Base-by-base conservation (phyloP, 2,113 vertebrate genomes). In the Rissa tridactyla region DNA sequence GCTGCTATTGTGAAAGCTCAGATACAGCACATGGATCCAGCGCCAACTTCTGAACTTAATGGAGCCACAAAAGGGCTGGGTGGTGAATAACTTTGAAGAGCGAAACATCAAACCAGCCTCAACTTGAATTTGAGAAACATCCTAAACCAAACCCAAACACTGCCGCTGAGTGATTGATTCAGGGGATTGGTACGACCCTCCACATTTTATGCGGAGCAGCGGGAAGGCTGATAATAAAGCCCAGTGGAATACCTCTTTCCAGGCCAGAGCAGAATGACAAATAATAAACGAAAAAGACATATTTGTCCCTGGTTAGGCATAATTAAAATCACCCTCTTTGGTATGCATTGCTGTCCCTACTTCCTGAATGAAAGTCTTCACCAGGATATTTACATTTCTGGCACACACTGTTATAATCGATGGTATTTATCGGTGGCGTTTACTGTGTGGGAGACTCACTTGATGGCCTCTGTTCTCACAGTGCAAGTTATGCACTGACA, bases 141-240 rank as follows among this genome's bases (percentile, higher is more conserved):
- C 95, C 96, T 94, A 94, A 96, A 96, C 86, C 93, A 96, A 97
- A 97, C 88, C 87, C 92, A 97, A 97, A 93, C 88, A 96, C 79
- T 88, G 87, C 80, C 71, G 92, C 77, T 49, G 76, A 94, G 75
- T 49, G 89, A 72, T 88, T 92, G 94, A 94, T 95, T 96, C 97
- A 97, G 82, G 95, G 77, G 72, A 46, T 69, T 86, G 95, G 49
- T 96, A 93, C 52, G 49, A 97, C 96, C 97, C 96, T 97, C 95
- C 93, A 60, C 82, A 75, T 80, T 68, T 70, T 27, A 8, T 85
- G 91, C 6, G 54, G 25, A 87, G 82, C 88, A 42, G 36, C 0
- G 0, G 78, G 46, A 70, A 54, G 71, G 71, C 36, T 70, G 68
- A 47, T 77, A 68, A 44, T 86, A n/a, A 83, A 86, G 38, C 12